Evolutionary conservation across 2,113 vertebrate genomes (phyloP).

Genomic region (Urocynchramus pylzowi): DNA sequence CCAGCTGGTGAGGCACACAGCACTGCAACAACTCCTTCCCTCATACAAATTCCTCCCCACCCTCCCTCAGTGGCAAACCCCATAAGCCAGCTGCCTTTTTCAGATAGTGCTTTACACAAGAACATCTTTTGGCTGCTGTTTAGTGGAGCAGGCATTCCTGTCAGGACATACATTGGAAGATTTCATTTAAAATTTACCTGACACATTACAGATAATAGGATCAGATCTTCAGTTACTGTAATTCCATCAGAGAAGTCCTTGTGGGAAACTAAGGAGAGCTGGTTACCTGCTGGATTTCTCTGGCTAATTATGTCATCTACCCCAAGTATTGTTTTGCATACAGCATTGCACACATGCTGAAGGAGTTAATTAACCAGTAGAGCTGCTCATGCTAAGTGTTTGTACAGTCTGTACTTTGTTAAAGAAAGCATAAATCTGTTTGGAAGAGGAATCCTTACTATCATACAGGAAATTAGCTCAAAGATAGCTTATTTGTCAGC

Average conservation of each 20-base stretch:
- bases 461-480: background rate
- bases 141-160: background rate
- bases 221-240: background rate
- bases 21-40: background rate
- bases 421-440: background rate
- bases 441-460: background rate
- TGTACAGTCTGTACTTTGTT: background rate
- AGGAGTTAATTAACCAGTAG: background rate
- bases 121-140: background rate
- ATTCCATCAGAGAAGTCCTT: background rate
- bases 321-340: background rate
- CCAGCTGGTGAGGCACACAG: background rate
- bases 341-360: background rate
- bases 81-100: background rate
- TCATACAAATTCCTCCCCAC: background rate
- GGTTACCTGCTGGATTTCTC: background rate
- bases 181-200: background rate
- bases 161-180: background rate
- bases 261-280: background rate
- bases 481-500: background rate
- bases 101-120: background rate
- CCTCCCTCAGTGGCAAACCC: fast-evolving
- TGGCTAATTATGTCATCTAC: background rate
- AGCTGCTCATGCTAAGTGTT: background rate
- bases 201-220: background rate